Conservation (phyloP, 2,888 invertebrate genomes). For the Urechis unicinctus region DNA sequence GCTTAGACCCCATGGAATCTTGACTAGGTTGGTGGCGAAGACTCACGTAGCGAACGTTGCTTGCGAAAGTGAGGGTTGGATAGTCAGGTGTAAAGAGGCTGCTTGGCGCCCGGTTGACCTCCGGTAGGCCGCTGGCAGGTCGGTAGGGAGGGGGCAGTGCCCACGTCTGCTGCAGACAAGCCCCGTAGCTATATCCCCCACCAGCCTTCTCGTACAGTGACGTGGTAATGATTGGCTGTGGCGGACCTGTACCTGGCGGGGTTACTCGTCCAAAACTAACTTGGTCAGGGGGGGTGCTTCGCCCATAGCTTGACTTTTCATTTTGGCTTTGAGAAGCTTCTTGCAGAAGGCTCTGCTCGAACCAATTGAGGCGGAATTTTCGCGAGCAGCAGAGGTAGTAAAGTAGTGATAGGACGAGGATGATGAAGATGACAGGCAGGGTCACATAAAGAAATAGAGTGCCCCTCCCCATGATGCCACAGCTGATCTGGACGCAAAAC, state of each 20-base stretch:
- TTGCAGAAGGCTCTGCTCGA: constrained; percentile 57
- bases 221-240: no score
- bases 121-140: background rate
- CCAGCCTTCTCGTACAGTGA: no score
- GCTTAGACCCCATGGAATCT: background rate
- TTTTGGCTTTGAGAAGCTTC: constrained; percentile 28
- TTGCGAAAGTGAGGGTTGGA: background rate
- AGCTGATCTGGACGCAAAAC: no score
- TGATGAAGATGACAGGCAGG: background rate
- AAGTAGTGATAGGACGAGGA: background rate
- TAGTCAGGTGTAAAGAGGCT: background rate
- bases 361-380: constrained; percentile 58
- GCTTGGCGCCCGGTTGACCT: background rate
- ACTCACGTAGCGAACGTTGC: background rate
- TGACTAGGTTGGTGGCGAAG: background rate
- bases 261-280: background rate
- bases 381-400: constrained; percentile 56
- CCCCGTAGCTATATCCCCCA: background rate
- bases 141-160: no score
- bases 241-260: background rate
- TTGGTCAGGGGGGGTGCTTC: no score
- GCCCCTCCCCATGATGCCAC: no score
- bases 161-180: background rate
- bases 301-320: no score
- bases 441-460: background rate